Conservation (phyloP, 2,797 vertebrate species). For the Scolopax rusticola region DNA sequence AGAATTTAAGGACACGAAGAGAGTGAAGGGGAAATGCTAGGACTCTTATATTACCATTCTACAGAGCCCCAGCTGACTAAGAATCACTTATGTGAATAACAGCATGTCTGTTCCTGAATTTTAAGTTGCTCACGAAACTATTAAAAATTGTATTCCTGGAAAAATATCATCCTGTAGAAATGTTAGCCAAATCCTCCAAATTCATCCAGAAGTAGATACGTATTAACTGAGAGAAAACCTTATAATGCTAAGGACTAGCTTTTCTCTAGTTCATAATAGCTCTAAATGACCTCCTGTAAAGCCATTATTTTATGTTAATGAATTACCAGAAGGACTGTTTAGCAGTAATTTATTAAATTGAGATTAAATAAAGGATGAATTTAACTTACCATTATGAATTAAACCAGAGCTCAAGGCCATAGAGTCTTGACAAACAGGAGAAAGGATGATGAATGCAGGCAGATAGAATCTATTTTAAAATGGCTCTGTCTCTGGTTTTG, state of each 20-base stretch:
- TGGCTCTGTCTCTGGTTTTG: constrained; percentile 1
- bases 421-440: constrained; percentile 39
- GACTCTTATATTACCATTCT: neutral
- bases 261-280: neutral
- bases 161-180: neutral
- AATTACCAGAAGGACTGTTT: constrained; percentile 4
- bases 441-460: constrained; percentile 1
- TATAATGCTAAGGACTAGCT: neutral
- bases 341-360: constrained; percentile 41
- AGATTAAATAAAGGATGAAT: constrained; percentile 26
- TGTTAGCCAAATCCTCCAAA: neutral
- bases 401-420: constrained; percentile 23
- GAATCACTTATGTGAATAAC: neutral
- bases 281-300: neutral
- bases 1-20: neutral
- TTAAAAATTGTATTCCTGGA: neutral
- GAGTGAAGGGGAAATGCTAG: neutral
- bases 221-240: neutral
- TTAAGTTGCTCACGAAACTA: neutral
- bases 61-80: neutral
- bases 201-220: neutral
- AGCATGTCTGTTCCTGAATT: neutral
- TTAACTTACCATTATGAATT: constrained; percentile 48
- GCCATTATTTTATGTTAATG: constrained; percentile 34
- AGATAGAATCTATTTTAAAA: constrained; percentile 53